phyloP scores from a whole-genome alignment of 2,888 invertebrate species.

The Lissocephala sabroskyi region DNA sequence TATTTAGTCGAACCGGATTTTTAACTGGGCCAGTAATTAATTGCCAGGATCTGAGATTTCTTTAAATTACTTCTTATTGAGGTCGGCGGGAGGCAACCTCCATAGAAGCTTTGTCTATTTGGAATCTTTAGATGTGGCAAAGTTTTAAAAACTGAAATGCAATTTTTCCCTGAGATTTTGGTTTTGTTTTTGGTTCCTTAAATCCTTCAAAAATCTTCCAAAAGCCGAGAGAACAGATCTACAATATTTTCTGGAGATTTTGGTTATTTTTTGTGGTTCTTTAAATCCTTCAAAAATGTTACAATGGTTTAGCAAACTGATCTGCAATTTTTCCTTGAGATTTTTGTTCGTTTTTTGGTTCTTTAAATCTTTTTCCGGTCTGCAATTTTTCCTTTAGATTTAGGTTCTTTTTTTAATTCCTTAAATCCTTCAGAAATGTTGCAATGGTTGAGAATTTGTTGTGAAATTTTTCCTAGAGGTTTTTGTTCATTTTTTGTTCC shows the following conservation, averaged over 20 bases:
- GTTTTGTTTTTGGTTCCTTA: too few relatives aligned
- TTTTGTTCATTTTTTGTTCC: too few relatives aligned
- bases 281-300: neutral
- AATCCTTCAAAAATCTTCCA: neutral
- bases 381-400: too few relatives aligned
- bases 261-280: neutral
- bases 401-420: too few relatives aligned
- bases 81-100: too few relatives aligned
- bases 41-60: too few relatives aligned
- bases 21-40: conserved; percentile 46
- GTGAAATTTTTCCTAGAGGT: conserved; percentile 18
- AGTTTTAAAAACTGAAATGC: conserved; percentile 9
- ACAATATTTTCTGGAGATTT: too few relatives aligned
- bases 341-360: too few relatives aligned
- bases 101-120: too few relatives aligned
- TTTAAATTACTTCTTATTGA: too few relatives aligned
- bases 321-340: neutral
- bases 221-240: neutral
- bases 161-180: conserved; percentile 16
- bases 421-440: neutral
- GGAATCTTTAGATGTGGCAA: neutral
- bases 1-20: conserved; percentile 4
- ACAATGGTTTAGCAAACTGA: neutral
- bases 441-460: neutral
- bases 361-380: too few relatives aligned